phyloP scores from a whole-genome alignment of 2,797 vertebrate genomes.

The Lagorchestes hirsutus region DNA sequence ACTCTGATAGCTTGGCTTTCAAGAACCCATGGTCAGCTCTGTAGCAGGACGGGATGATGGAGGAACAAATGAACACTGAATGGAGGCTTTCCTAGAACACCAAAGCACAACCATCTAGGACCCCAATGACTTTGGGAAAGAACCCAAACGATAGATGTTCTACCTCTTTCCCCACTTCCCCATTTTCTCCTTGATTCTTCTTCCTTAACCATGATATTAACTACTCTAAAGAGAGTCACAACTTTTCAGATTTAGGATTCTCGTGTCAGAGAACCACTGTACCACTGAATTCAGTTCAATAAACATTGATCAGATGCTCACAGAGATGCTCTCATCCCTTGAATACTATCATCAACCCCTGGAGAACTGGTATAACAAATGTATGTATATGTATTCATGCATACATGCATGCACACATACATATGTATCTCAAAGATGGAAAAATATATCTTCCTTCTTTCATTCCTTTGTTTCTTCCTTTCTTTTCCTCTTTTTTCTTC shows the following conservation, averaged over 20 bases:
- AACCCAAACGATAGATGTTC: background rate
- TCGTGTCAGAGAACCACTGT: background rate
- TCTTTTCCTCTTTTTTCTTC: too few species aligned
- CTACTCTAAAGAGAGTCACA: background rate
- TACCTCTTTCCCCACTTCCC: background rate
- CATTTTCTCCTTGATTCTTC: background rate
- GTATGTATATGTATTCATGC: background rate
- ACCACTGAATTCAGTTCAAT: background rate
- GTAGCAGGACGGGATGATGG: background rate
- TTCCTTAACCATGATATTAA: background rate
- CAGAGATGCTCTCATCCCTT: background rate
- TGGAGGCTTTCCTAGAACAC: background rate
- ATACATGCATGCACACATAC: too few species aligned
- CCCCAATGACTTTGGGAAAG: background rate
- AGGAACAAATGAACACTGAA: background rate
- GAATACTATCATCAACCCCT: background rate
- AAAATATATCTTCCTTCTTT: too few species aligned
- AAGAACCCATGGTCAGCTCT: background rate
- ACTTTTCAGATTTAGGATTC: background rate
- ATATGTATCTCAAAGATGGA: too few species aligned
- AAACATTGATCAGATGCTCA: background rate
- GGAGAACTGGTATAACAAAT: background rate
- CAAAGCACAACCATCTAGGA: background rate
- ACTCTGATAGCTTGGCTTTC: background rate
- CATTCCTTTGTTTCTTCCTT: too few species aligned